phyloP scores from a whole-genome alignment of 2,888 invertebrate genomes.

The Podotricha telesiphe region DNA sequence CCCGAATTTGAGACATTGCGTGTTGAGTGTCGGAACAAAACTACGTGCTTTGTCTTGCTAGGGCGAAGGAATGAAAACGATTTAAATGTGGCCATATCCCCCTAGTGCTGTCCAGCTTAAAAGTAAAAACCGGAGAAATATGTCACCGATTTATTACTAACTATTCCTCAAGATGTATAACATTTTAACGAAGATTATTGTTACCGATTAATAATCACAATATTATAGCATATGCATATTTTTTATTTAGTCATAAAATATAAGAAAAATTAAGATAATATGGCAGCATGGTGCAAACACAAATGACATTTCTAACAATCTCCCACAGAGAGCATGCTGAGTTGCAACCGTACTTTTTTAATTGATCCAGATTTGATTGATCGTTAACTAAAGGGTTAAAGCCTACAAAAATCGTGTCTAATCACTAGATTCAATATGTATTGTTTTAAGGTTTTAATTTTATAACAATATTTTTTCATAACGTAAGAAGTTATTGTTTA shows the following conservation, averaged over 20 bases:
- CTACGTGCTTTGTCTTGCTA: no score
- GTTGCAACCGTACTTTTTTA: slow-evolving; percentile 41
- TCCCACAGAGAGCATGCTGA: slow-evolving; percentile 44
- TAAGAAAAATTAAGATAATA: slow-evolving; percentile 24
- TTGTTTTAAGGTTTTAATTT: not conserved
- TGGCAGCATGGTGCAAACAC: slow-evolving; percentile 27
- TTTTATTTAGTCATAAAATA: not conserved
- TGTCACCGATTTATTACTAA: no score
- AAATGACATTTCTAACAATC: slow-evolving; percentile 41
- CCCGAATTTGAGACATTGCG: no score
- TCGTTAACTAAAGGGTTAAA: slow-evolving; percentile 20
- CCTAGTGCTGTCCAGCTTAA: no score
- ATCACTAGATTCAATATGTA: not conserved
- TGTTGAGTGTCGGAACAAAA: no score
- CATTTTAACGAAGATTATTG: not conserved
- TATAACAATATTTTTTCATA: no score
- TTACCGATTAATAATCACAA: no score
- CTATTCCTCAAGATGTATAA: not conserved
- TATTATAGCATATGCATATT: no score
- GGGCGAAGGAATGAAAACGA: no score
- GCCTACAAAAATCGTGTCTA: not conserved
- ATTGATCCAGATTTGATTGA: slow-evolving; percentile 35
- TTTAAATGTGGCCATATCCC: no score
- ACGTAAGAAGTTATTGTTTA: no score
- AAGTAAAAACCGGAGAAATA: no score